These are phyloP conservation scores for Macrotis lagotis DNA, from an alignment of 2,113 vertebrate genomes.

Conservation along the genomic window DNA sequence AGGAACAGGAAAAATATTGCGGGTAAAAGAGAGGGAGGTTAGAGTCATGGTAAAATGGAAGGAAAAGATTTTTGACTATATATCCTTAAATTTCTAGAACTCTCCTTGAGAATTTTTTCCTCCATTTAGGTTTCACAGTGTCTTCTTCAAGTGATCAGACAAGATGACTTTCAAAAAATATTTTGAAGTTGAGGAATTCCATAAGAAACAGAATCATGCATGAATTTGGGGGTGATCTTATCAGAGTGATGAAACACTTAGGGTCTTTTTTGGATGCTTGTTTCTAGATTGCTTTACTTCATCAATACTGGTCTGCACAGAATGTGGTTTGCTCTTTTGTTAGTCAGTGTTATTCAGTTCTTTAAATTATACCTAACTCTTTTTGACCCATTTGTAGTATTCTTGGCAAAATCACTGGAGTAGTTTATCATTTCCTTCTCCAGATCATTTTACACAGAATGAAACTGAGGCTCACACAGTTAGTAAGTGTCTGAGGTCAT, in stretches of 20 bases:
- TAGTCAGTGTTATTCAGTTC: neutral
- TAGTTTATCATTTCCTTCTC: too few relatives aligned
- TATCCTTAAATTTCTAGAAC: neutral
- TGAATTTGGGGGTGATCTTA: neutral
- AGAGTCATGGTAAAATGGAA: neutral
- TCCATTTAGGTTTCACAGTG: constrained; percentile 46
- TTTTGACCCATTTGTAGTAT: neutral
- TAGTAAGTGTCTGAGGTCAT: too few relatives aligned
- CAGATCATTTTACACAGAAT: too few relatives aligned
- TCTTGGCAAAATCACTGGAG: too few relatives aligned
- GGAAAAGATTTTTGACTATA: neutral
- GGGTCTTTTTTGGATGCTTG: neutral
- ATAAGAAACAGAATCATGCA: neutral
- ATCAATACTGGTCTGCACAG: neutral
- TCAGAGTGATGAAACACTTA: neutral
- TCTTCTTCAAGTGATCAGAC: neutral
- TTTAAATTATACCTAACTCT: neutral
- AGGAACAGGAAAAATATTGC: neutral
- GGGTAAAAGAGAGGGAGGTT: neutral
- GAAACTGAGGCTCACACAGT: too few relatives aligned
- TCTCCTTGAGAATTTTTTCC: constrained; percentile 47
- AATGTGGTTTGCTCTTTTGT: neutral
- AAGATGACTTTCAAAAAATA: neutral
- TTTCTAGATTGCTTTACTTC: too few relatives aligned
- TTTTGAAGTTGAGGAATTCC: neutral